Conservation (phyloP, 2,888 invertebrate species). For the Cantharis nigra region DNA sequence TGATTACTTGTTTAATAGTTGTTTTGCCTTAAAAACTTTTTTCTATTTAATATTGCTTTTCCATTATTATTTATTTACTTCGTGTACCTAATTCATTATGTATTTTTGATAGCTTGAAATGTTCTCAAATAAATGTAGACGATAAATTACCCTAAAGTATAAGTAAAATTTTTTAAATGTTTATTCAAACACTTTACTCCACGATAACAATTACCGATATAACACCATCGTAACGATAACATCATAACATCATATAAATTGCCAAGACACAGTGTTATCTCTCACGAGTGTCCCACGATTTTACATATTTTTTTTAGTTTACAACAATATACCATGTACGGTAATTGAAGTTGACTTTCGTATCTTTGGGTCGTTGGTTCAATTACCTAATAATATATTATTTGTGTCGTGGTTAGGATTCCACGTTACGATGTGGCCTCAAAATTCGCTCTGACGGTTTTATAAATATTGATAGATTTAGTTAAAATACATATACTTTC, state of each 20-base stretch:
- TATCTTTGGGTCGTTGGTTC: no score
- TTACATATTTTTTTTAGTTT: neutral
- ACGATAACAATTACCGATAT: neutral
- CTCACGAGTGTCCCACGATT: neutral
- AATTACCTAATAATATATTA: no score
- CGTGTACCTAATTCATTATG: conserved; percentile 4
- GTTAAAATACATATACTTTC: no score
- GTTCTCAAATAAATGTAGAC: neutral
- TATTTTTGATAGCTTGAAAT: conserved; percentile 9
- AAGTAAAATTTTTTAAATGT: neutral
- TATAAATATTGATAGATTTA: no score
- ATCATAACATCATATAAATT: neutral
- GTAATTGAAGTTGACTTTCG: no score
- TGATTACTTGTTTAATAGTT: conserved; percentile 31
- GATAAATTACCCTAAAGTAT: neutral
- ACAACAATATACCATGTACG: no score
- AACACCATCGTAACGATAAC: neutral
- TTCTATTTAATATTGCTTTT: conserved; percentile 28
- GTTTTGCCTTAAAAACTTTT: conserved; percentile 25
- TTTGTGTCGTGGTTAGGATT: no score
- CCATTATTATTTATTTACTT: conserved; percentile 20
- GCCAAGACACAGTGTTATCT: neutral
- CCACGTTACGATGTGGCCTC: no score
- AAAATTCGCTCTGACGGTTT: no score
- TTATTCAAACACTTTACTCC: neutral